These are phyloP conservation scores for Aurelia aurita DNA, from an alignment of 30 jellyfish, hydroid and myxozoan genomes.

Conservation along the genomic window DNA sequence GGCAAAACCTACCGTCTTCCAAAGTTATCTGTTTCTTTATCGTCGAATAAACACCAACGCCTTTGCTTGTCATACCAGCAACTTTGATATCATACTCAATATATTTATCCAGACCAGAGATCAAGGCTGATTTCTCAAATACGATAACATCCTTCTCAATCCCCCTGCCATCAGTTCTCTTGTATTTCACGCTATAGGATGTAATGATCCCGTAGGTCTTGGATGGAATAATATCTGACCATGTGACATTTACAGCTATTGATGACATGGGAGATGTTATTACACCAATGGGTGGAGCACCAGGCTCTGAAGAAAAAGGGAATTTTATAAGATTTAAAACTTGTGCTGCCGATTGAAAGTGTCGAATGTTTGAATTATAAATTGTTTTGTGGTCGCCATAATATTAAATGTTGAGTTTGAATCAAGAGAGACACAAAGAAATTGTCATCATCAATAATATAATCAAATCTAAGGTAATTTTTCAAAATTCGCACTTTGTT, in stretches of 20 bases:
- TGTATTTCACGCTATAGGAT: constrained; percentile 11
- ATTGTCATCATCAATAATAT: too few relatives aligned
- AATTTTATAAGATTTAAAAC: too few relatives aligned
- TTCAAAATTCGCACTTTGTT: too few relatives aligned
- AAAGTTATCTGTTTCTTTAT: neutral
- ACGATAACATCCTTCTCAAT: neutral
- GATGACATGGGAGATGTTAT: constrained; percentile 21
- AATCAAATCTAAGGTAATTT: too few relatives aligned
- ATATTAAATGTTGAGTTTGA: too few relatives aligned
- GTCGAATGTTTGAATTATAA: too few relatives aligned
- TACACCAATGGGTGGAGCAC: constrained; percentile 40
- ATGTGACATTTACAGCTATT: constrained; percentile 3
- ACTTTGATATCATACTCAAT: constrained; percentile 39
- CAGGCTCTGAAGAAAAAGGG: constrained; percentile 14
- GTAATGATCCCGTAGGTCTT: constrained; percentile 22
- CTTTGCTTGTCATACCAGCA: constrained; percentile 57
- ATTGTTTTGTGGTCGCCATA: too few relatives aligned
- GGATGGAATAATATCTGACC: constrained; percentile 34
- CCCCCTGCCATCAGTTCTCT: constrained; percentile 34
- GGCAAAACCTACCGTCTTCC: constrained; percentile 40
- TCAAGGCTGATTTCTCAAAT: neutral
- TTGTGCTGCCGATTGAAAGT: too few relatives aligned
- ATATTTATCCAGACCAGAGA: constrained; percentile 16
- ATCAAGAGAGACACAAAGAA: too few relatives aligned
- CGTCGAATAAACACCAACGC: constrained; percentile 20